Evolutionary conservation across 2,888 invertebrate genomes (phyloP).

Genomic region (Drosophila infuscata): DNA sequence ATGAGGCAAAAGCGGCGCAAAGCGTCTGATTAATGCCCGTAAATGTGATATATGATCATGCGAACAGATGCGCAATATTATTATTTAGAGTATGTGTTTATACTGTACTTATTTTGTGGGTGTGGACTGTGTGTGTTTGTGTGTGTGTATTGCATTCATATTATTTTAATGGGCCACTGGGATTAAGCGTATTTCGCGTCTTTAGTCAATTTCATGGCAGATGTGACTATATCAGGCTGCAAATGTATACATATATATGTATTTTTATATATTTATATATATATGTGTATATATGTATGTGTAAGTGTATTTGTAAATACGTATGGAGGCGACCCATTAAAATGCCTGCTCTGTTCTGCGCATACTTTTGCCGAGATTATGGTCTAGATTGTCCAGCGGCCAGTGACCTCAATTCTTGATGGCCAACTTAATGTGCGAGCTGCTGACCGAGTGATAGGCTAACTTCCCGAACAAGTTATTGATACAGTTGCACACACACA

Average conservation of each 20-base stretch:
- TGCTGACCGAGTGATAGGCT: conserved; percentile 57
- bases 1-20: conserved; percentile 58
- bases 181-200: conserved; percentile 28
- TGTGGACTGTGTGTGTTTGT: not conserved
- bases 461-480: conserved; percentile 50
- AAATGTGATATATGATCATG: conserved; percentile 53
- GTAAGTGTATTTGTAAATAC: conserved; percentile 1
- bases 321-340: conserved; percentile 38
- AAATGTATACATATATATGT: conserved; percentile 1
- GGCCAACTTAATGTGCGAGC: conserved; percentile 43
- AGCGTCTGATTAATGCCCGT: conserved; percentile 67
- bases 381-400: conserved; percentile 47
- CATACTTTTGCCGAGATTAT: conserved; percentile 40
- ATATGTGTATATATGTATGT: conserved; percentile 6
- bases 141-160: conserved; percentile 7
- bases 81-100: conserved; percentile 37
- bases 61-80: conserved; percentile 39
- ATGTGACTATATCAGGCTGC: conserved; percentile 25
- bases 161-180: conserved; percentile 40
- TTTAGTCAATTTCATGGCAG: conserved; percentile 22
- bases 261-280: conserved; percentile 5
- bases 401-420: conserved; percentile 52
- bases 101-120: conserved; percentile 15
- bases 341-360: conserved; percentile 31
- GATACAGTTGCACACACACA: conserved; percentile 5